Evolutionary conservation across 2,888 invertebrate species (phyloP).

Genomic region (Zeuzera pyrina): DNA sequence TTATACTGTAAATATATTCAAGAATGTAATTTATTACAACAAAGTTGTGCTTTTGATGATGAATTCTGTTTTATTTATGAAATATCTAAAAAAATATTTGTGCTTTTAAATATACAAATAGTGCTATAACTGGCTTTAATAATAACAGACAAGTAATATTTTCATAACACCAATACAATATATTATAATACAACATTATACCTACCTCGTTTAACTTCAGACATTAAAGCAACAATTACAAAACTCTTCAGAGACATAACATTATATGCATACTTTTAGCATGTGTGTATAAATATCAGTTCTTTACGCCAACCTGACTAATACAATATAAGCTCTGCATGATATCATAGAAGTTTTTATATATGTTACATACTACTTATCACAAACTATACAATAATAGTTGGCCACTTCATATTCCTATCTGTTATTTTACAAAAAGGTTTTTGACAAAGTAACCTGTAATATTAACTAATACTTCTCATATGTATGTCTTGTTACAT

Average conservation of each 20-base stretch:
- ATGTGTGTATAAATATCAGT: constrained; percentile 15
- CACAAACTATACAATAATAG: constrained; percentile 30
- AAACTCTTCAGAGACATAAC: constrained; percentile 3
- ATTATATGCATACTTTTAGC: constrained; percentile 11
- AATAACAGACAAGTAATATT: too few relatives aligned
- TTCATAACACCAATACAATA: constrained; percentile 11
- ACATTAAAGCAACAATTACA: constrained; percentile 10
- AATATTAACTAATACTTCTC: constrained; percentile 13
- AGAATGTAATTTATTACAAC: too few relatives aligned
- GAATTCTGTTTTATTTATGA: too few relatives aligned
- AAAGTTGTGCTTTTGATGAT: too few relatives aligned
- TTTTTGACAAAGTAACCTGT: constrained; percentile 16
- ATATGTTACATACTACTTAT: constrained; percentile 29
- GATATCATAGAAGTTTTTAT: constrained; percentile 21
- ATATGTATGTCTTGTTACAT: too few relatives aligned
- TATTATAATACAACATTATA: constrained; percentile 10
- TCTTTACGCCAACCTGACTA: constrained; percentile 14
- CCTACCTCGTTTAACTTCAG: background rate
- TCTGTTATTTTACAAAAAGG: constrained; percentile 20
- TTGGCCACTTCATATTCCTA: constrained; percentile 27
- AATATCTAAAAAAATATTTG: too few relatives aligned
- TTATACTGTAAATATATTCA: too few relatives aligned
- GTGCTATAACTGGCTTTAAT: too few relatives aligned
- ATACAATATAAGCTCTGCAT: constrained; percentile 26
- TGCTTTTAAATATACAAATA: too few relatives aligned